These are phyloP conservation scores for Lithobates sylvaticus DNA, from an alignment of 2,797 vertebrate genomes.

Conservation along the genomic window DNA sequence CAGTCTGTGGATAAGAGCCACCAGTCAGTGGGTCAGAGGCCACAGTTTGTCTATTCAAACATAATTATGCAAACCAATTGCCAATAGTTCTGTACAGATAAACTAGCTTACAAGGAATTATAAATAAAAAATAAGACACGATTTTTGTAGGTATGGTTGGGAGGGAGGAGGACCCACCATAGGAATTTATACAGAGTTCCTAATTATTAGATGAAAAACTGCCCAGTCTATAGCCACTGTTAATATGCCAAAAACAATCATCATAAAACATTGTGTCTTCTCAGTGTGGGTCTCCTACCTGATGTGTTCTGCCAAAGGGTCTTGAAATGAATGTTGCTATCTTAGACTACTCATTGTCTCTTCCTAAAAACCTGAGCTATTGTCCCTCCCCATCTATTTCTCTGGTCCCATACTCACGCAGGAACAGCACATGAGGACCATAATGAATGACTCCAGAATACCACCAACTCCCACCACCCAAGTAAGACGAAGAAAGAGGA, in stretches of 20 bases:
- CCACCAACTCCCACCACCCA: constrained; percentile 97
- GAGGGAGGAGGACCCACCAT: background rate
- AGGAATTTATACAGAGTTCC: background rate
- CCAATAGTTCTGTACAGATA: too few relatives aligned
- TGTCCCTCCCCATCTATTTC: background rate
- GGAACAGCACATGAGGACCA: constrained; percentile 97
- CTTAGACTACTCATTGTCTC: background rate
- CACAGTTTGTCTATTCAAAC: too few relatives aligned
- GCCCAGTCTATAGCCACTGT: background rate
- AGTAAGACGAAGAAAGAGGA: constrained; percentile 96
- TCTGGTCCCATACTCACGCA: constrained; percentile 82
- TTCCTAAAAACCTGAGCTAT: background rate
- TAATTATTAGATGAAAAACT: background rate
- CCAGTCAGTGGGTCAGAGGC: background rate
- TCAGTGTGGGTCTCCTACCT: background rate
- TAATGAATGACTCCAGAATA: constrained; percentile 93
- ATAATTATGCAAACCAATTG: too few relatives aligned
- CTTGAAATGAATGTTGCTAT: background rate
- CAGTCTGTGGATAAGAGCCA: background rate
- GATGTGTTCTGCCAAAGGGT: background rate
- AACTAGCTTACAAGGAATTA: too few relatives aligned
- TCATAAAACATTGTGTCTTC: background rate
- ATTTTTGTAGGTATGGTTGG: background rate
- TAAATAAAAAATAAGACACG: too few relatives aligned
- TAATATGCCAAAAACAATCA: background rate